Conservation (phyloP, 2,888 invertebrate species). For the Clistopyga incitator region DNA sequence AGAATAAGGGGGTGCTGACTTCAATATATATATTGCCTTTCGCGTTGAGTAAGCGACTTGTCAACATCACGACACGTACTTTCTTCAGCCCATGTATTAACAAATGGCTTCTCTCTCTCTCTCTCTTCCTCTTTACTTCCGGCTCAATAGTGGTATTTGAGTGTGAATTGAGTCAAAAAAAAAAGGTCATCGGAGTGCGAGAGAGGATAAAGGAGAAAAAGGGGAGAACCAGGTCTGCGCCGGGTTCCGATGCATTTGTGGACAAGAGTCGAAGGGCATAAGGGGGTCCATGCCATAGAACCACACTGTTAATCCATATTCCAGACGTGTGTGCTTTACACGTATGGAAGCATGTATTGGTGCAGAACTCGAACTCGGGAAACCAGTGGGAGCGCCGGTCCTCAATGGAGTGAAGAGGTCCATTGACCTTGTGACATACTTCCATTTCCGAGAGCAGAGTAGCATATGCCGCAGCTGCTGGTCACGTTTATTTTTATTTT, state of each 20-base stretch:
- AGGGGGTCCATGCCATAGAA: conserved; percentile 21
- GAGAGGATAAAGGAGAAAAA: conserved; percentile 13
- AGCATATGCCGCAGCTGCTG: conserved; percentile 45
- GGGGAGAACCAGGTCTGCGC: conserved; percentile 53
- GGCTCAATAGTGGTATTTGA: not conserved
- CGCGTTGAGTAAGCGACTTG: not conserved
- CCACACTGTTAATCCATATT: conserved; percentile 20
- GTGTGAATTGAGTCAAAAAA: conserved; percentile 3
- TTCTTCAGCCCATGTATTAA: not conserved
- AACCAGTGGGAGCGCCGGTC: conserved; percentile 40
- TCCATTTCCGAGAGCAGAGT: conserved; percentile 71
- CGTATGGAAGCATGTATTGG: conserved; percentile 7
- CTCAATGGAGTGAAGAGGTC: conserved; percentile 67
- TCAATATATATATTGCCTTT: conserved; percentile 3
- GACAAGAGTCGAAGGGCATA: conserved; percentile 50
- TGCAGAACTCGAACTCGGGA: conserved; percentile 18
- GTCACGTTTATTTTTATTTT: conserved; percentile 41
- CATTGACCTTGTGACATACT: conserved; percentile 79
- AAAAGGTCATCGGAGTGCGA: conserved; percentile 13
- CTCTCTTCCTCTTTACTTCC: not conserved
- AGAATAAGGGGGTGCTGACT: conserved; percentile 6
- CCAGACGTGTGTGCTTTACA: conserved; percentile 1
- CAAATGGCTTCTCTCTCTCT: not conserved
- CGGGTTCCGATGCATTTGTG: conserved; percentile 71
- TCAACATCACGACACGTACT: not conserved